A percentile compares a stretch with the other conserved stretches of the same genome.
Evolutionary conservation across 1,140 invertebrate genomes (phyloP).

Genomic region (Ectropis grisescens): DNA sequence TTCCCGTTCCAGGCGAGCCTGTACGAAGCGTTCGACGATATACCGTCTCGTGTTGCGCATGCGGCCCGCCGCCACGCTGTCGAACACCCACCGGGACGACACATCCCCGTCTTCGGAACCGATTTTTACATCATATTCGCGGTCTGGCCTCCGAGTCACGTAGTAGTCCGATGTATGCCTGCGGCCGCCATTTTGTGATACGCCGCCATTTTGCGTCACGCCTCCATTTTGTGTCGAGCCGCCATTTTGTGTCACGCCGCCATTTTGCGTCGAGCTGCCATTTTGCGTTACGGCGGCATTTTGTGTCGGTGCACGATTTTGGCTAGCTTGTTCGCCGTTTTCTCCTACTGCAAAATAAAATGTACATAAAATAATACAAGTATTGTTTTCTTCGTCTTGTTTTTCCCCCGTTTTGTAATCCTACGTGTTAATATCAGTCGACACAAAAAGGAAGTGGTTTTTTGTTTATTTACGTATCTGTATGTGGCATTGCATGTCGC

Average conservation of each 20-base stretch:
- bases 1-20: no score
- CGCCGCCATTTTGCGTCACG: conserved; percentile 3
- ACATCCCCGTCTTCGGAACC: conserved; percentile 25
- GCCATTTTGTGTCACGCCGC: conserved; percentile 9
- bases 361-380: no score
- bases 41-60: conserved; percentile 42
- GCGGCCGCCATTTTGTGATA: conserved; percentile 18
- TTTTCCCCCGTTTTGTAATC: no score
- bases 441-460: no score
- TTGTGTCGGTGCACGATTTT: conserved; percentile 9
- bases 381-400: no score
- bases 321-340: conserved; percentile 1
- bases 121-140: conserved; percentile 25
- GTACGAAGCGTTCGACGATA: no score
- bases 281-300: conserved; percentile 2
- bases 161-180: not conserved
- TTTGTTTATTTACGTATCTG: no score
- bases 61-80: conserved; percentile 39
- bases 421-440: no score
- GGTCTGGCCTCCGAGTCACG: not conserved
- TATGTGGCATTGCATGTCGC: no score
- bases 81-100: conserved; percentile 50
- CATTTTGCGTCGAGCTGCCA: conserved; percentile 5
- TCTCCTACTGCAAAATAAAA: no score
- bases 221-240: conserved; percentile 1